These are phyloP conservation scores for Podarcis cretensis DNA, from an alignment of 2,113 vertebrate species.

Conservation along the genomic window DNA sequence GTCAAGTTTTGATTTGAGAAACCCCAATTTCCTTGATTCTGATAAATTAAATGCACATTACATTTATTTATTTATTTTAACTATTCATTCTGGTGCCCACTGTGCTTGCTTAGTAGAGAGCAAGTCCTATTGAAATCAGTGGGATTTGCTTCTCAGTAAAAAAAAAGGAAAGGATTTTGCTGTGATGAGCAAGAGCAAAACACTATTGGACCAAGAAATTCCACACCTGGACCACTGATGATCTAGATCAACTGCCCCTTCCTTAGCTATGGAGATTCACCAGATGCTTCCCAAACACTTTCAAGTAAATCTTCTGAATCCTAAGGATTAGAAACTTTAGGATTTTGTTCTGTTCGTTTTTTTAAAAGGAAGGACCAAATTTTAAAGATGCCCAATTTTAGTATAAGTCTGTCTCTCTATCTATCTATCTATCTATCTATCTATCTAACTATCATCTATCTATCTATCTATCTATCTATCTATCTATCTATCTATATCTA, in stretches of 20 bases:
- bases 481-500: neutral
- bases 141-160: neutral
- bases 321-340: neutral
- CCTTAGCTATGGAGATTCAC: neutral
- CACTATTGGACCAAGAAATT: neutral
- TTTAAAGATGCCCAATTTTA: neutral
- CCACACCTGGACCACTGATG: neutral
- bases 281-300: neutral
- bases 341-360: too few relatives aligned
- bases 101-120: neutral
- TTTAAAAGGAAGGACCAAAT: neutral
- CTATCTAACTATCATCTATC: too few relatives aligned
- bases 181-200: neutral
- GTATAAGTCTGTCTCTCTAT: too few relatives aligned
- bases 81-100: too few relatives aligned
- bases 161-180: neutral
- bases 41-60: neutral
- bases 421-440: too few relatives aligned
- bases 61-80: neutral
- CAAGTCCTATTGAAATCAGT: neutral
- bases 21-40: neutral
- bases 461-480: neutral
- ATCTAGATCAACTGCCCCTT: neutral
- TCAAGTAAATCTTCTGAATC: neutral
- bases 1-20: neutral